These are phyloP conservation scores for Platysternon megacephalum DNA, from an alignment of 2,113 vertebrate genomes.

Conservation along the genomic window DNA sequence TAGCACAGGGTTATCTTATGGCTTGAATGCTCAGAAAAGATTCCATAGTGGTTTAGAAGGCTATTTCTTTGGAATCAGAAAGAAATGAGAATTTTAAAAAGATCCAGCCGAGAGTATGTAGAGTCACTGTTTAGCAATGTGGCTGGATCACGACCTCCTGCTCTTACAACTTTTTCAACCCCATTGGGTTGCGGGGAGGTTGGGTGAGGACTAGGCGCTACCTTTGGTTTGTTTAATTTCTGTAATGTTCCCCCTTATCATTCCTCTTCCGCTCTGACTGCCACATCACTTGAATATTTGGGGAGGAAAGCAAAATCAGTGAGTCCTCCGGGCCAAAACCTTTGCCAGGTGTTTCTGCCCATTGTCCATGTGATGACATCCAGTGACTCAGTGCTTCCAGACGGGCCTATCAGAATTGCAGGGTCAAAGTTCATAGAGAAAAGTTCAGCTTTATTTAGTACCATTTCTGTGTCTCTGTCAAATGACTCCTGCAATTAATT, in stretches of 20 bases:
- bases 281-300: neutral
- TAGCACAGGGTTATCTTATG: neutral
- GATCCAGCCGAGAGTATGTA: neutral
- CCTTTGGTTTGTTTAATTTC: neutral
- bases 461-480: neutral
- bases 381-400: neutral
- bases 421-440: fast-evolving
- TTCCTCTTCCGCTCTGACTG: fast-evolving
- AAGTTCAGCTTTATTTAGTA: fast-evolving
- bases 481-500: neutral
- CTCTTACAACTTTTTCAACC: neutral
- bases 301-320: neutral
- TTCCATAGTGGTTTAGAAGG: neutral
- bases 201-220: neutral
- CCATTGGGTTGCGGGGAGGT: neutral
- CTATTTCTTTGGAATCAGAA: neutral
- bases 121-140: fast-evolving
- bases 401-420: neutral
- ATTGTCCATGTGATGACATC: neutral
- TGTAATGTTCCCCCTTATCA: neutral
- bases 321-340: neutral
- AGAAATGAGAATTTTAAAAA: neutral
- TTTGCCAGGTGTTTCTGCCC: neutral
- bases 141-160: neutral
- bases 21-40: neutral